Evolutionary conservation across 2,888 invertebrate genomes (phyloP).

Genomic region (Lathronympha strigana): DNA sequence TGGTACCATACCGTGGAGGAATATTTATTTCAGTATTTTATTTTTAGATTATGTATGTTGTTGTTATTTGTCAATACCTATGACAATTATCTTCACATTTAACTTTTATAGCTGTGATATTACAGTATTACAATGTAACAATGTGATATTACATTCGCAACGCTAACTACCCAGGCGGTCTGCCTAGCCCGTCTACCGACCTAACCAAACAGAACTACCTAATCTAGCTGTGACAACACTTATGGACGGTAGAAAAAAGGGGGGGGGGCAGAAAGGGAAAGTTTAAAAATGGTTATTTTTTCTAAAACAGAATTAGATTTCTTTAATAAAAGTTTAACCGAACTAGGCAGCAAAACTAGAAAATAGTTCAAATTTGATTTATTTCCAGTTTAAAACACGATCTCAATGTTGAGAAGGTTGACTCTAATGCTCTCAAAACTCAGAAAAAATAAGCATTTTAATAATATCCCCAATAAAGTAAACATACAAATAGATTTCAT

Average conservation of each 20-base stretch:
- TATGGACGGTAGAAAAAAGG: constrained; percentile 79
- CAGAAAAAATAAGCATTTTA: neutral
- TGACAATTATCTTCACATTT: too few relatives aligned
- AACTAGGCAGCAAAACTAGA: too few relatives aligned
- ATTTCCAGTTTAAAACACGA: too few relatives aligned
- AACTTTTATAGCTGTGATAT: constrained; percentile 20
- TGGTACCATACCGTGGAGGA: too few relatives aligned
- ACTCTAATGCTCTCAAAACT: neutral
- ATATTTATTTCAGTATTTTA: too few relatives aligned
- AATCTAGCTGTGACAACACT: constrained; percentile 65
- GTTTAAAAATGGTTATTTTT: neutral
- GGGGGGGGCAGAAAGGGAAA: constrained; percentile 37
- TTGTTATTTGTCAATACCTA: too few relatives aligned
- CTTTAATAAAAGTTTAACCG: neutral
- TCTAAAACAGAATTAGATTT: neutral
- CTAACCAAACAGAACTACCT: constrained; percentile 52
- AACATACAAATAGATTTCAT: constrained; percentile 3
- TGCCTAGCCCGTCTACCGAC: constrained; percentile 6
- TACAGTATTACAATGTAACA: too few relatives aligned
- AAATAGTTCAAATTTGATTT: too few relatives aligned
- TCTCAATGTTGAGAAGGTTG: neutral
- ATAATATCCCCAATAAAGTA: neutral
- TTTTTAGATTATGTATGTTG: too few relatives aligned
- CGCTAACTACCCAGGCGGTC: neutral
- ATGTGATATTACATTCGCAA: constrained; percentile 15